Evolutionary conservation across 1,140 invertebrate genomes (phyloP).

Genomic region (Temnothorax nylanderi): DNA sequence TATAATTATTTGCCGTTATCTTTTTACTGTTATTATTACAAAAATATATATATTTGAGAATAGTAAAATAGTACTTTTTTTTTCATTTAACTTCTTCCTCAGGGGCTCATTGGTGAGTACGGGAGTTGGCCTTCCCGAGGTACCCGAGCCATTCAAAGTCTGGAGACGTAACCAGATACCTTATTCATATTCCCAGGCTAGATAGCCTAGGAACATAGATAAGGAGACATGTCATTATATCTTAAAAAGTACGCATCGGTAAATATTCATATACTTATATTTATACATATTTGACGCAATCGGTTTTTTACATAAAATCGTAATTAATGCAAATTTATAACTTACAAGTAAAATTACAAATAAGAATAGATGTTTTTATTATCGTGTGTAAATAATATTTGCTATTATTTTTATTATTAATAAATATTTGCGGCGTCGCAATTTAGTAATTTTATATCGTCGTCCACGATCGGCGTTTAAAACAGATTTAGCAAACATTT

Average conservation of each 20-base stretch:
- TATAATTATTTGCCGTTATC: slow-evolving; percentile 6
- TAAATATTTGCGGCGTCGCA: neutral
- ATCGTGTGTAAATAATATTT: neutral
- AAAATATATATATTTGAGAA: neutral
- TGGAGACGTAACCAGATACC: neutral
- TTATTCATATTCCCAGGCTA: slow-evolving; percentile 2
- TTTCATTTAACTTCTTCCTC: neutral
- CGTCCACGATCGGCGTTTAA: neutral
- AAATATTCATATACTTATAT: neutral
- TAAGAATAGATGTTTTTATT: neutral
- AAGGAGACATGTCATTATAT: neutral
- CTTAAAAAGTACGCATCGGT: neutral
- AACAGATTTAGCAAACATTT: neutral
- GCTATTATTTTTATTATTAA: neutral
- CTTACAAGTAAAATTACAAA: neutral
- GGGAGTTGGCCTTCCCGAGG: neutral
- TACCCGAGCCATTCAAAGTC: neutral
- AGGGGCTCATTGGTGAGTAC: neutral
- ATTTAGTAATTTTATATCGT: slow-evolving; percentile 1
- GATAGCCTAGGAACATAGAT: neutral
- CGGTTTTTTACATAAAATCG: neutral
- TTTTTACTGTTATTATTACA: neutral
- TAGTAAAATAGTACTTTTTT: slow-evolving; percentile 14
- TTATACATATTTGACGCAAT: neutral
- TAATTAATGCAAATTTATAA: neutral